A percentile compares a stretch with the other conserved stretches of the same genome.
Evolutionary conservation across 2,113 vertebrate genomes (phyloP).

Genomic region (Urocolius indicus): DNA sequence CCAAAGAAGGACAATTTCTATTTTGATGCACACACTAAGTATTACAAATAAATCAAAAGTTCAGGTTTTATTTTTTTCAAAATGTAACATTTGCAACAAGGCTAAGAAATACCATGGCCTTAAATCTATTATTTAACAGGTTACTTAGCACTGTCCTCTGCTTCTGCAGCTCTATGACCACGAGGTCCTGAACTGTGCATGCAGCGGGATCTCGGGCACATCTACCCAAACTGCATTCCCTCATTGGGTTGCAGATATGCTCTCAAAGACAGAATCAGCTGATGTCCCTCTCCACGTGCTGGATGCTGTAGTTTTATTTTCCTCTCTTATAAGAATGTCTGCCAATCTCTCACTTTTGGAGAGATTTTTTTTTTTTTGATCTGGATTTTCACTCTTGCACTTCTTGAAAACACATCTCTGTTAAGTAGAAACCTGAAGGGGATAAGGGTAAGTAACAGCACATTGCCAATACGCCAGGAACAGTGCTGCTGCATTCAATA

Average conservation of each 20-base stretch:
- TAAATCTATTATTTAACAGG: not conserved
- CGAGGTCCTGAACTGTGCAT: not conserved
- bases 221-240: not conserved
- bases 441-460: not conserved
- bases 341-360: too few relatives aligned
- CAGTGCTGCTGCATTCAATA: not conserved
- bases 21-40: not conserved
- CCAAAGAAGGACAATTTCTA: not conserved
- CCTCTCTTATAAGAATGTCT: not conserved
- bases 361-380: not conserved
- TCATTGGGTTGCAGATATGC: accelerated
- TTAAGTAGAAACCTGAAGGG: not conserved
- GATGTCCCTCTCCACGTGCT: not conserved
- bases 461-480: accelerated
- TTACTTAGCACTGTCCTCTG: not conserved
- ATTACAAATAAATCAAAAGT: not conserved
- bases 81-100: not conserved
- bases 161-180: not conserved
- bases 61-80: not conserved
- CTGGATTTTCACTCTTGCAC: not conserved
- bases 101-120: not conserved
- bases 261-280: not conserved
- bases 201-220: not conserved
- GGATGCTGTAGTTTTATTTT: not conserved
- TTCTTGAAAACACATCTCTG: not conserved